phyloP scores from a whole-genome alignment of 2,113 vertebrate genomes.

The Pseudorectes ferrugineus region DNA sequence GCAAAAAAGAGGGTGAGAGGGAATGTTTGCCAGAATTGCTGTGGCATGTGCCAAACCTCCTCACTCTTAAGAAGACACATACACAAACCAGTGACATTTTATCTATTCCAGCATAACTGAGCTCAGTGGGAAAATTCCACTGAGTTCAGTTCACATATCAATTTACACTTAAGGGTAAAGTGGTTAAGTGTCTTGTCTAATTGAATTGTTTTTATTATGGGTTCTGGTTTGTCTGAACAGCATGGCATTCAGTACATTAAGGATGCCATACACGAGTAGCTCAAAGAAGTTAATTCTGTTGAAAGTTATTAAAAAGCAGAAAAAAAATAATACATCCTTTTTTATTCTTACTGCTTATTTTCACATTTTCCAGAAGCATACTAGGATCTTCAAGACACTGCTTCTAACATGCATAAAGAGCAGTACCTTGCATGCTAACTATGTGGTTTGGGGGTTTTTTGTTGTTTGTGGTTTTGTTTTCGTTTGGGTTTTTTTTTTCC shows the following conservation, averaged over 20 bases:
- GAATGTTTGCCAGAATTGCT: neutral
- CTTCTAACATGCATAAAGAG: neutral
- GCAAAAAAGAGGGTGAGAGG: neutral
- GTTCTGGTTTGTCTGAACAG: conserved; percentile 5
- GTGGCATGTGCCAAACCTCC: neutral
- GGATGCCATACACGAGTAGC: neutral
- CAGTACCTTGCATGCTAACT: neutral
- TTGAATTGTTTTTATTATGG: conserved; percentile 7
- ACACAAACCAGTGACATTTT: neutral
- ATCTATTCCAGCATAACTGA: neutral
- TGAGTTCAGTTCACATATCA: neutral
- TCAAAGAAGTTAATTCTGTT: neutral
- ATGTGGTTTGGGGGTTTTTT: neutral
- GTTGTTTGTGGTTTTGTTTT: fast-evolving
- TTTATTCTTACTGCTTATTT: neutral
- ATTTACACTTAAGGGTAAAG: conserved; percentile 38
- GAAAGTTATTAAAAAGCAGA: neutral
- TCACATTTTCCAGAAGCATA: neutral
- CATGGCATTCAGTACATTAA: neutral
- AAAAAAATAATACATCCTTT: neutral
- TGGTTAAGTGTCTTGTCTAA: conserved; percentile 9
- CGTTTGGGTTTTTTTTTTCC: neutral
- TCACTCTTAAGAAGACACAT: neutral
- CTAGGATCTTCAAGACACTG: neutral
- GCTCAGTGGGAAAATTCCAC: conserved; percentile 15